phyloP scores from a whole-genome alignment of 2,113 vertebrate genomes.

The Dipodomys ordii region DNA sequence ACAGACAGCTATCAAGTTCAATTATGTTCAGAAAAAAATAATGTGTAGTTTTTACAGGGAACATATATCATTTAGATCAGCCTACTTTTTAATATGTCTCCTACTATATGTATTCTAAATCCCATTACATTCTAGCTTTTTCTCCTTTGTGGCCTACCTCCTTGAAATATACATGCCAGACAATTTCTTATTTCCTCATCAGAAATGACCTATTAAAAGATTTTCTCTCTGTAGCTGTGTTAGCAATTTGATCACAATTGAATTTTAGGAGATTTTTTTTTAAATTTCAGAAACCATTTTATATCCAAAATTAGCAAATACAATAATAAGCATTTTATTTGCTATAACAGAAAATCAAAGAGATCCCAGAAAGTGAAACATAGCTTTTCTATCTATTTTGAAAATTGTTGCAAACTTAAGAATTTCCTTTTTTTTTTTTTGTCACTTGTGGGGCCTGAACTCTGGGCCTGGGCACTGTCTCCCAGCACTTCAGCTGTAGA shows the following conservation, averaged over 20 bases:
- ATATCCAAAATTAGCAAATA: not conserved
- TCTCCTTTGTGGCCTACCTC: not conserved
- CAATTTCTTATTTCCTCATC: not conserved
- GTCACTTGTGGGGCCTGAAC: too few relatives aligned
- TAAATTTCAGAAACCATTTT: not conserved
- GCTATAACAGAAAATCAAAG: not conserved
- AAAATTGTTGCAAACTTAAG: not conserved
- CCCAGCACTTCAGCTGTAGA: too few relatives aligned
- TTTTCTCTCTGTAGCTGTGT: not conserved
- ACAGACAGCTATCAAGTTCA: not conserved
- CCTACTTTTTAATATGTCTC: not conserved
- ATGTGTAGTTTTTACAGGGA: not conserved
- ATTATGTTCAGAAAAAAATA: not conserved
- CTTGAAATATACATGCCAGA: not conserved
- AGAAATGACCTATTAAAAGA: not conserved
- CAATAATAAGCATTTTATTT: not conserved
- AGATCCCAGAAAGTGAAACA: not conserved
- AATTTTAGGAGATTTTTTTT: slow-evolving; percentile 11
- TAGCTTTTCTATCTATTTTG: not conserved
- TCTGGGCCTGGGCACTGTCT: too few relatives aligned
- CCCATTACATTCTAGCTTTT: not conserved
- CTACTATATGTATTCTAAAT: not conserved
- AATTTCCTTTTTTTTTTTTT: not conserved
- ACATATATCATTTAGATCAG: not conserved
- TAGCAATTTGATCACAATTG: not conserved